phyloP scores from a whole-genome alignment of 1,140 invertebrate species.

The Leptinotarsa texana region DNA sequence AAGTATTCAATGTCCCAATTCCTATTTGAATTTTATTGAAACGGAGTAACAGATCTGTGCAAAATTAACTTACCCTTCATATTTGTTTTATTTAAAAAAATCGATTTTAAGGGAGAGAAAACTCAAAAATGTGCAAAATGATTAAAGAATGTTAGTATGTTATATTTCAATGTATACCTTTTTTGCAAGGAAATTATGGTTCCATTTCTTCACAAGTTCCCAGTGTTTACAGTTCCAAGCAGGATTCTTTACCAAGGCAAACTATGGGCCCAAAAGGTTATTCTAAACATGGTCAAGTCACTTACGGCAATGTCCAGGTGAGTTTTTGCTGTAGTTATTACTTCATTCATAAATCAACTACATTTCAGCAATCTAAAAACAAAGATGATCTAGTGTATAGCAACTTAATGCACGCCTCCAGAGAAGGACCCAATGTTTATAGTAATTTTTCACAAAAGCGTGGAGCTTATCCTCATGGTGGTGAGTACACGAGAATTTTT shows the following conservation, averaged over 20 bases:
- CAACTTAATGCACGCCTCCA: conserved; percentile 58
- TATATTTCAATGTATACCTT: no score
- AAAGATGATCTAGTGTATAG: conserved; percentile 61
- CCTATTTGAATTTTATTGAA: no score
- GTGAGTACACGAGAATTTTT: conserved; percentile 39
- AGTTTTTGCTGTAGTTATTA: background rate
- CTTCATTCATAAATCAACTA: conserved; percentile 4
- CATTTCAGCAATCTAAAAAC: conserved; percentile 46
- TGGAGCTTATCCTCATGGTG: conserved; percentile 57
- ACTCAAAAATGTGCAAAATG: no score
- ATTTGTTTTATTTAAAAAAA: no score
- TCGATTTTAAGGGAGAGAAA: no score
- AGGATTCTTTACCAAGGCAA: conserved; percentile 27
- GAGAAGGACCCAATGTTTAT: conserved; percentile 58
- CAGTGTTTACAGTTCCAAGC: background rate
- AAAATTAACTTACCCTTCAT: no score
- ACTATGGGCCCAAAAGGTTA: conserved; percentile 51
- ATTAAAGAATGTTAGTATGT: no score
- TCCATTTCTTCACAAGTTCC: conserved; percentile 27
- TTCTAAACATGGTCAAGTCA: conserved; percentile 58
- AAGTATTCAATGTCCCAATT: no score
- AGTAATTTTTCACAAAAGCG: conserved; percentile 58
- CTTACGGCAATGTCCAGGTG: conserved; percentile 52
- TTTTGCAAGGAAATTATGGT: conserved; percentile 22
- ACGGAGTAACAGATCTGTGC: no score